Base-by-base conservation (phyloP, 1,140 invertebrate genomes). In the Dolichoris vasculosae region DNA sequence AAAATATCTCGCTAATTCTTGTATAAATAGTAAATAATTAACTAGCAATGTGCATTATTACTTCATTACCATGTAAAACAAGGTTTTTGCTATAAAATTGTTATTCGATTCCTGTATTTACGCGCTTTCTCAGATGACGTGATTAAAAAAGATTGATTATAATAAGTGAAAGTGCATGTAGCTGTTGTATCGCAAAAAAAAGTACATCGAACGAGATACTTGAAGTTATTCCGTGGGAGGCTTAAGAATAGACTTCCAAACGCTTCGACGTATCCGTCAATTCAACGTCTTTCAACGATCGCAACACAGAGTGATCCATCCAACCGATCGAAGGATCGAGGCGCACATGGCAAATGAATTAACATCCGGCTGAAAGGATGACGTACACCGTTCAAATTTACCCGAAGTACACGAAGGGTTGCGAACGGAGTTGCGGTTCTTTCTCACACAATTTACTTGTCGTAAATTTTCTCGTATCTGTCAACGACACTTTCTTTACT, bases 111-210 rank as follows among this genome's bases (percentile, higher is more conserved):
- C 35, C 32, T 69, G 32, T 23, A 40, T 17, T 38, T 20, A 38
- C n/a, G 35, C n/a, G 15, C 67, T 69, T 69, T 69, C 67, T 69
- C 35, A 69, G 67, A 69, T 69, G 23, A 69, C 15, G 35, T 7
- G 32, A 69, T 38, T 38, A 20, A 69, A 67, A 69, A 69, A 32
- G 15, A 32, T 20, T 17, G 35, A 69, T 69, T 35, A 69, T 69
- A 69, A 69, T 69, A 69, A 69, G 67, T 69, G 67, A 69, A 69
- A 69, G 67, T 15, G 15, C 35, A 38, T 69, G 67, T 30, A 7
- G n/a, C 13, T 69, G 35, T 15, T 20, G 67, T 69, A 38, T 69
- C 17, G 35, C 35, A 69, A 69, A 38, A 69, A 38, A 17, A 23
- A 69, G 35, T 38, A 38, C 35, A 69, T 69, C 11, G 67, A 38